Base-by-base conservation (phyloP, 2,888 invertebrate species). In the Drosophila flavopinicola region DNA sequence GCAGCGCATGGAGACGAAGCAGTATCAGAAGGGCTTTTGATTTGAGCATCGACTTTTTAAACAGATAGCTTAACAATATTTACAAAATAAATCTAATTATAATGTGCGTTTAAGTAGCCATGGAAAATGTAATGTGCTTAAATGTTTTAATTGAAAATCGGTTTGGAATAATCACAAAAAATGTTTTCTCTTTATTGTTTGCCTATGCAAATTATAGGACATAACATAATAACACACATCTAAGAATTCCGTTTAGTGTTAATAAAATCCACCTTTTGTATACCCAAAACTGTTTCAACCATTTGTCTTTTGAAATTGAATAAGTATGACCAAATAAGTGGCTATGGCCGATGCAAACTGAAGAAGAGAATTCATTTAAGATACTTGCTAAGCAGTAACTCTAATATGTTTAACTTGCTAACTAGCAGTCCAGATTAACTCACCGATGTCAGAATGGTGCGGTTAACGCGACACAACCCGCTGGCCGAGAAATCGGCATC, bases 1-100 rank as follows among this genome's bases (percentile, higher is more conserved):
- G 89, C 94, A 95, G 44, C 93, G 97, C 78, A 92, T 98, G 90
- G 97, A 98, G 77, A 95, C 97, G 13, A 94, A 96, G 89, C 95
- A 95, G 75, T 97, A 94, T 91, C 96, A 97, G 92, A 96, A 97
- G 91, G 96, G 97, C 59, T 97, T 97, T 93, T 97, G 94, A 65
- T 20, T 10, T 11, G 29, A 32, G 6, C 6, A 25, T 7, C 41
- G 42, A 52, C 35, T 49, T 64, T 74, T 71, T 57, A 68, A 71
- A 58, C 17, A 59, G 32, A 15, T 59, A 60, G 67, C 52, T 56
- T 66, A 60, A 33, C 32, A 60, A 30, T 32, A 63, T 25, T 29
- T 17, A 29, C 15, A 41, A 39, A 39, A 35, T 33, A 56, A 45
- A 38, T 27, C 20, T 38, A 53, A 61, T 45, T 45, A 17, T 37